Percentiles rank a stretch among this genome's conserved stretches.
phyloP scores from a whole-genome alignment of 2,113 vertebrate species.

The Callipepla californica region DNA sequence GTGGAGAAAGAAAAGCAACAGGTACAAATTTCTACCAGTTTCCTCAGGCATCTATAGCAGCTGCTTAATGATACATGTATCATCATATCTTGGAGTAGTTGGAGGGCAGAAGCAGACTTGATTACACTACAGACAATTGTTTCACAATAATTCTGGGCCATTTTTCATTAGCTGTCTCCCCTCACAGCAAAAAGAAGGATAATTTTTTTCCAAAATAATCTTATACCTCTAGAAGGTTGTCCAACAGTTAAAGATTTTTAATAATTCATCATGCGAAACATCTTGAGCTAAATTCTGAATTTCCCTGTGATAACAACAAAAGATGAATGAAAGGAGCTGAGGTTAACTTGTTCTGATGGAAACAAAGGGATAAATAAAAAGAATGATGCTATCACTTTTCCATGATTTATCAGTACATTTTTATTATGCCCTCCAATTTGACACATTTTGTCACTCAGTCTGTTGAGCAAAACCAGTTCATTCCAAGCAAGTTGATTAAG shows the following conservation, averaged over 20 bases:
- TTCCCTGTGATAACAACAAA: constrained; percentile 77
- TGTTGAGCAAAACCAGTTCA: constrained; percentile 53
- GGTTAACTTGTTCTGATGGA: constrained; percentile 73
- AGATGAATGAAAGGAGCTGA: constrained; percentile 70
- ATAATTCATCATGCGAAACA: constrained; percentile 86
- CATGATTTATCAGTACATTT: constrained; percentile 41
- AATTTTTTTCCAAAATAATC: constrained; percentile 80
- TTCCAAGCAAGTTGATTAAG: constrained; percentile 73
- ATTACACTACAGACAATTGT: constrained; percentile 92
- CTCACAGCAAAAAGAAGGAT: constrained; percentile 84
- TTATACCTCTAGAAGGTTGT: constrained; percentile 81
- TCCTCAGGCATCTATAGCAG: constrained; percentile 86
- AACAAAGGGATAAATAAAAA: constrained; percentile 70
- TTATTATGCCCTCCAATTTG: constrained; percentile 61
- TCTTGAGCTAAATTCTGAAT: constrained; percentile 80
- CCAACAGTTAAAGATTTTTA: constrained; percentile 85
- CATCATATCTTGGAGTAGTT: constrained; percentile 89
- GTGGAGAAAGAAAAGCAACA: constrained; percentile 82
- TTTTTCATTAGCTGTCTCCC: constrained; percentile 88
- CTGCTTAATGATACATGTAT: constrained; percentile 91
- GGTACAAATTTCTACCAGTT: constrained; percentile 84
- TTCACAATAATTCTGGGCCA: constrained; percentile 87
- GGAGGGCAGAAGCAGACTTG: constrained; percentile 89
- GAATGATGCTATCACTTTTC: constrained; percentile 59
- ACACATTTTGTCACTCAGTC: constrained; percentile 68